These are phyloP conservation scores for Puma concolor DNA, from an alignment of 2,113 vertebrate genomes.

Conservation along the genomic window DNA sequence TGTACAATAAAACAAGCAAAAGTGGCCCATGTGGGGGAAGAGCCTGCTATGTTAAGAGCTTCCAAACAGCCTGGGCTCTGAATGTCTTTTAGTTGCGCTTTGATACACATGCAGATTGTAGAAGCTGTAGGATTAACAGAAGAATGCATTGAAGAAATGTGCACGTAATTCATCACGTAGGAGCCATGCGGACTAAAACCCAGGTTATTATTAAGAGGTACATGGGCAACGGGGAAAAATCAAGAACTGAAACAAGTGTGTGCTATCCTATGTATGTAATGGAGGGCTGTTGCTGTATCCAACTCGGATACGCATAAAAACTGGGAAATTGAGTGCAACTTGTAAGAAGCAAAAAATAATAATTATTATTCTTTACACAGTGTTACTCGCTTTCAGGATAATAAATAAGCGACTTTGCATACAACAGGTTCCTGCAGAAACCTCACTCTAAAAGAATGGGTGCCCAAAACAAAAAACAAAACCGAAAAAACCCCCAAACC, in stretches of 20 bases:
- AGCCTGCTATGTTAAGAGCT: not conserved
- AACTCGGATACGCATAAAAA: not conserved
- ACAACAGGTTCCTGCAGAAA: conserved; percentile 36
- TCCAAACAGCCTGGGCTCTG: not conserved
- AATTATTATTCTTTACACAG: not conserved
- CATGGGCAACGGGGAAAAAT: not conserved
- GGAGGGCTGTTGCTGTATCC: not conserved
- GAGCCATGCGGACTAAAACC: not conserved
- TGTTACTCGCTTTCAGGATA: conserved; percentile 12
- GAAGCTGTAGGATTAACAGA: not conserved
- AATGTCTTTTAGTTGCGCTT: not conserved
- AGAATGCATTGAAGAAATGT: not conserved
- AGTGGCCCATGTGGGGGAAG: rapidly evolving
- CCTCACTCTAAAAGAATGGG: not conserved
- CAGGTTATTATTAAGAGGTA: not conserved
- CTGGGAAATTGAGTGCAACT: not conserved
- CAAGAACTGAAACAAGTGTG: not conserved
- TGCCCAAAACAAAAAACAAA: too few relatives aligned
- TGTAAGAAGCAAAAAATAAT: conserved; percentile 5
- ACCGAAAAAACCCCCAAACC: too few relatives aligned
- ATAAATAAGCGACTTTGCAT: conserved; percentile 44
- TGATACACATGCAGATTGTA: not conserved
- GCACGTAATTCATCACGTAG: not conserved
- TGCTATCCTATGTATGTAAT: not conserved
- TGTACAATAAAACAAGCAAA: not conserved